These are phyloP conservation scores for Anolis carolinensis DNA, from an alignment of 2,113 vertebrate species.

Conservation along the genomic window DNA sequence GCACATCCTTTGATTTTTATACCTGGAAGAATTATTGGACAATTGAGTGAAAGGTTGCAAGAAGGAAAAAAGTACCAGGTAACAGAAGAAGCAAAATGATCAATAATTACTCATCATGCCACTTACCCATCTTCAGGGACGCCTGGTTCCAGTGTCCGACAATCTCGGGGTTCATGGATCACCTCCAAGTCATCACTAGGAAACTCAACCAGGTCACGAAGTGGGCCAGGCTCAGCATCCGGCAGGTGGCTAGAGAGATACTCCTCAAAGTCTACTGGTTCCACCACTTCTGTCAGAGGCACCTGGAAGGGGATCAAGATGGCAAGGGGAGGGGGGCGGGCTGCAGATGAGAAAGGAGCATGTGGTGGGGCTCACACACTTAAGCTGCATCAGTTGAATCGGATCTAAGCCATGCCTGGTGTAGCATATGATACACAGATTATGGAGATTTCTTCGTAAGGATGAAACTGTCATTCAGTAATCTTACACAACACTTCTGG, in stretches of 20 bases:
- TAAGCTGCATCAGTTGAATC: neutral
- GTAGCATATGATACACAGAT: too few relatives aligned
- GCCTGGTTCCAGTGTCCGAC: constrained; percentile 83
- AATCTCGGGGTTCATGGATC: constrained; percentile 84
- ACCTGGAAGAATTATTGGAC: neutral
- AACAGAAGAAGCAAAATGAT: neutral
- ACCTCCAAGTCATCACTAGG: constrained; percentile 87
- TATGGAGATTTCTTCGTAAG: too few relatives aligned
- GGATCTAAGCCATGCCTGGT: too few relatives aligned
- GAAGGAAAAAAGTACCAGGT: neutral
- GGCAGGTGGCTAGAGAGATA: constrained; percentile 83
- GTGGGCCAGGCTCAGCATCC: constrained; percentile 80
- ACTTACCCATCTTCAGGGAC: constrained; percentile 82
- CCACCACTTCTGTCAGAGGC: constrained; percentile 87
- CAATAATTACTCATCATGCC: neutral
- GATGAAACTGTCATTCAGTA: too few relatives aligned
- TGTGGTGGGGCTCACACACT: neutral
- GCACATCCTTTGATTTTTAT: neutral
- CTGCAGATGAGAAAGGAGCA: neutral
- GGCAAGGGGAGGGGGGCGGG: neutral
- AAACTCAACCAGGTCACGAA: constrained; percentile 86
- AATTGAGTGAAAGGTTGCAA: neutral
- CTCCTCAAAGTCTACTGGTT: constrained; percentile 90
- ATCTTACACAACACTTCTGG: too few relatives aligned
- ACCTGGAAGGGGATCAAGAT: constrained; percentile 70